Evolutionary conservation across 1,140 invertebrate genomes (phyloP), one percentile per base, ranked within the genome.

Genomic region (Calycopis cecrops): DNA sequence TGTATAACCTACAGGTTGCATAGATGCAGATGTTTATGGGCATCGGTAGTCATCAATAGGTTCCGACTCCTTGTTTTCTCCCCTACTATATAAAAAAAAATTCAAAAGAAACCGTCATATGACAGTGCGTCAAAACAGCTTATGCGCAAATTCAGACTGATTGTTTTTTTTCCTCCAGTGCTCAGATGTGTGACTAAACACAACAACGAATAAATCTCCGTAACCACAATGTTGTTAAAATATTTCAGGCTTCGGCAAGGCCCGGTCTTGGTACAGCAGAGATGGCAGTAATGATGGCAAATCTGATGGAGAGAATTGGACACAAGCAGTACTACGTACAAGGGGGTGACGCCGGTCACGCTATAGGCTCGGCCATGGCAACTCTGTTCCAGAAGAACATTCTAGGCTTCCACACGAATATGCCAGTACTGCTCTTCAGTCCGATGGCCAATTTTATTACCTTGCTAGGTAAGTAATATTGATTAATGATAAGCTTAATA

Each of bases 241-340:
- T 21, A 54, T 54, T 50, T 35, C 59, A 90, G 88, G 89, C 89
- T 0, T 83, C 93, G 1, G 62, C 79, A 0, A 87, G 90, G 66
- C 89, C 90, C 2, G 93, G 93, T 7, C 76, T 94, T n/a, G 91
- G 92, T 37, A 71, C 89, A 6, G 60, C 89, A 16, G 86, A 95
- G 79, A 91, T 94, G 4, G 91, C 92, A 0, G 88, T 94, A 7
- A 83, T 98, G 4, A 91, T 98, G 62, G 90, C 92, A 21, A 95
- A 94, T 74, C 83, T 98, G 0, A 98, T 98, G 97, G 63, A 88
- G 0, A 89, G 94, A 40, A 80, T 98, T 1, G 94, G 94, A 0
- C 90, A 91, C 69, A 62, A 92, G 0, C 91, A 91, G 62, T 98
- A 93, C 77, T 93, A 95, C 40, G 79, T 93, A 0, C 96, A 98